These are phyloP conservation scores for Agrochola litura DNA, from an alignment of 2,888 invertebrate species.

Conservation along the genomic window DNA sequence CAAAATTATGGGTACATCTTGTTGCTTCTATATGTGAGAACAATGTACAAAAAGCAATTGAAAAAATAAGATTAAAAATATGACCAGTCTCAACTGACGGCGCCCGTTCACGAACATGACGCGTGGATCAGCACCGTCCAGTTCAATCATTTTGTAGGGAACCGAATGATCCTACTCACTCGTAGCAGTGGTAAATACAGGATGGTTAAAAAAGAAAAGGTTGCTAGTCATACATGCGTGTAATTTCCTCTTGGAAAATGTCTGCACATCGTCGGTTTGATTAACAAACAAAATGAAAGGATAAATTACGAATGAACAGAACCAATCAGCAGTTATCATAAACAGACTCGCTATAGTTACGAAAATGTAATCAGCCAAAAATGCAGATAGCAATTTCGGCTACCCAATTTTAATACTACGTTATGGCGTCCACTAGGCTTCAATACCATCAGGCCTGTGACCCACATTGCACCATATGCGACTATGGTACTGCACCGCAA, in stretches of 20 bases:
- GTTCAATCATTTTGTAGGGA: too few species aligned
- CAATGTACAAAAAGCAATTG: too few species aligned
- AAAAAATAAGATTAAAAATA: too few species aligned
- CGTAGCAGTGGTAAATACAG: too few species aligned
- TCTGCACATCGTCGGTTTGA: background rate
- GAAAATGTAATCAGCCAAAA: constrained; percentile 5
- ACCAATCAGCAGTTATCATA: constrained; percentile 36
- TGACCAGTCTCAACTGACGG: too few species aligned
- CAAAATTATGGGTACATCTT: too few species aligned
- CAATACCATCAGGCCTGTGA: constrained; percentile 11
- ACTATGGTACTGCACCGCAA: constrained; percentile 47
- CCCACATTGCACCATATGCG: constrained; percentile 41
- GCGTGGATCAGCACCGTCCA: too few species aligned
- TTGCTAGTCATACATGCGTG: background rate
- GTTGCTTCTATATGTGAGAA: too few species aligned
- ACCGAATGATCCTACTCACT: too few species aligned
- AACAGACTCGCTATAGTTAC: background rate
- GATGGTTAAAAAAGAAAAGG: background rate
- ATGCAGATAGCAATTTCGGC: constrained; percentile 21
- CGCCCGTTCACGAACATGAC: too few species aligned
- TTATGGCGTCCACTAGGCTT: background rate
- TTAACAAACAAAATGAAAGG: constrained; percentile 16
- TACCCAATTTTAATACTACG: constrained; percentile 20
- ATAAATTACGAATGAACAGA: background rate
- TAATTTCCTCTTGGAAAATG: background rate